Evolutionary conservation across 2,113 vertebrate genomes (phyloP), one percentile per base, ranked within the genome.

Genomic region (Gymnocephalus cernua): DNA sequence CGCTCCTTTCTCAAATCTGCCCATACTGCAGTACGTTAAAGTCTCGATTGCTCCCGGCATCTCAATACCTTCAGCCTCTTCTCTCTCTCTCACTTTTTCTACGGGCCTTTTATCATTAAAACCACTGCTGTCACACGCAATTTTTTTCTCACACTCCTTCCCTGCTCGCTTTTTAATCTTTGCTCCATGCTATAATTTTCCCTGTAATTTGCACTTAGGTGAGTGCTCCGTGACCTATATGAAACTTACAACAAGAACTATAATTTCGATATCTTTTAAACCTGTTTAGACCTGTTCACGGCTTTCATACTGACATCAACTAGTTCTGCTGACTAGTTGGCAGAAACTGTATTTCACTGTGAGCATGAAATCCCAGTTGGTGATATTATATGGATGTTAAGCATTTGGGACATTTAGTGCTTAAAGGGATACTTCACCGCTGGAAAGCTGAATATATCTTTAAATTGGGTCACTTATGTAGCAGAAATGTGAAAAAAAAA

Each of bases 171-270:
- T 67, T 81, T 79, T 61, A 72, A 85, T 80, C 82, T 66, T 66
- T 29, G 25, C 48, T 51, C 41, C 14, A 44, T 14, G 61, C 62
- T 73, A 61, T n/a, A 58, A 81, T 82, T 81, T 54, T 14, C 18
- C 58, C 59, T 65, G 23, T 50, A 53, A 69, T 82, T 62, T 79
- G 27, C 48, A 87, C 78, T 71, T 44, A 71, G 61, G 48, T 59
- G 70, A 74, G 47, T 6, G 35, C 50, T 76, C 59, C 23, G 14
- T 71, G 19, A 80, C 76, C 64, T 71, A 67, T 13, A 71, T 64
- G 63, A 65, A 27, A 35, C 45, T 59, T 44, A 53, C 35, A 61
- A 48, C 25, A 27, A 23, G 13, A 41, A 56, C 0, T n/a, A 73
- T 65, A 27, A 32, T 21, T 44, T 38, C 8, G 4, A 35, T 50